A percentile compares a stretch with the other conserved stretches of the same genome.
Conservation (phyloP, 92 coral and sea anemone species). For the Umimayanthus kanabou region DNA sequence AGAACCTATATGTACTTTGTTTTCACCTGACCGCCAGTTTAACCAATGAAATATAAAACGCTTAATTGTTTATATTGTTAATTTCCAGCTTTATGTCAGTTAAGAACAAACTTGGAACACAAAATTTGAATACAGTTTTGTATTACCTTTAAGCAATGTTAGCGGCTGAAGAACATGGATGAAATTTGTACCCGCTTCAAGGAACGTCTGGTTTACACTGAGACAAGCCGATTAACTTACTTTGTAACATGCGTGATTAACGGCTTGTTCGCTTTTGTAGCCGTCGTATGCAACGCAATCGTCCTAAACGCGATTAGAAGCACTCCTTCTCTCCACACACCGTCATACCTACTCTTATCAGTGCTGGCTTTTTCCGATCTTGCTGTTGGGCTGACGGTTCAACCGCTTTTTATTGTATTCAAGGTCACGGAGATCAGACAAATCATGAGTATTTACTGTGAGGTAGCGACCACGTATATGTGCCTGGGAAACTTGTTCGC, state of each 20-base stretch:
- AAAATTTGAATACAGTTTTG: background rate
- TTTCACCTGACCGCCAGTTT: conserved; percentile 2
- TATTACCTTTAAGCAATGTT: background rate
- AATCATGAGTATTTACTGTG: conserved; percentile 21
- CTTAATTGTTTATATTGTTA: background rate
- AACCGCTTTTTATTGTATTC: conserved; percentile 30
- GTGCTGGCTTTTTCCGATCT: conserved; percentile 32
- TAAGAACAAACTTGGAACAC: background rate
- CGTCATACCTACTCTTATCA: conserved; percentile 22
- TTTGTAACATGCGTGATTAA: conserved; percentile 25
- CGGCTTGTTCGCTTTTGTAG: conserved; percentile 1
- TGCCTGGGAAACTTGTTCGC: conserved; percentile 40
- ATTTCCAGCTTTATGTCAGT: background rate
- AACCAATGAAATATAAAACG: background rate
- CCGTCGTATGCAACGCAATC: conserved; percentile 4
- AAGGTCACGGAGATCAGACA: conserved; percentile 27
- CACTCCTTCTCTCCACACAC: conserved; percentile 39
- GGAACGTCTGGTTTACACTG: conserved; percentile 31
- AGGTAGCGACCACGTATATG: conserved; percentile 36
- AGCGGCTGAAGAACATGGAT: background rate
- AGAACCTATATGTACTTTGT: background rate
- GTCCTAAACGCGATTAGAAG: conserved; percentile 22
- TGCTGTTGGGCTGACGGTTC: conserved; percentile 38
- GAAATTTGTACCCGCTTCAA: conserved; percentile 33
- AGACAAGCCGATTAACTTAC: conserved; percentile 2